Evolutionary conservation across 2,888 invertebrate genomes (phyloP), one percentile per base, ranked within the genome.

Genomic region (Volucella zonaria): DNA sequence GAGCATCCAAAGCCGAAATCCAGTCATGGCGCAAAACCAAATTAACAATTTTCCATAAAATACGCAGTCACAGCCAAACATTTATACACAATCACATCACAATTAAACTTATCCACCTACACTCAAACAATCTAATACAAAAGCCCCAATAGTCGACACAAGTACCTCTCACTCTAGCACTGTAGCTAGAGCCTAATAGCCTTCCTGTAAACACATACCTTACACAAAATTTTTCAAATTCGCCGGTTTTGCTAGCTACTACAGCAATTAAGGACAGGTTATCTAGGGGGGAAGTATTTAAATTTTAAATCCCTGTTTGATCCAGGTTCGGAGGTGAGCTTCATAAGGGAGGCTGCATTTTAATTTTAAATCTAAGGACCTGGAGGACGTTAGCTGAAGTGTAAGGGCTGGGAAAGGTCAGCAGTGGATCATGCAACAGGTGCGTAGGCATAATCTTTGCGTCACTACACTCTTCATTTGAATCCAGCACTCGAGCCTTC

Each of bases 201-300:
- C 10, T 10, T 0, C 15, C 11, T 10, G 12, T n/a, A 14, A 23
- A 61, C 45, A 61, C 15, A 23, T 61, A 12, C n/a, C 31, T 45
- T 11, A n/a, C 11, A 14, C 45, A 38, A 23, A 12, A 61, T 1
- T n/a, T 8, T 12, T 38, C 31, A 1, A 64, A 49, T 9, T 18
- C 64, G 6, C 43, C 62, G 1, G 49, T 70, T 15, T 11, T 70
- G 10, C 15, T 73, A 11, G 59, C 71, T n/a, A 71, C 71, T 11
- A 42, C 61, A 42, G 38, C 51, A 18, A 40, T 71, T 3, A 61
- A 38, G 38, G 43, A 43, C 0, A 42, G 18, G 12, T 14, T 52
- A 2, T n/a, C n/a, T n/a, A 61, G 43, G 2, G 42, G 42, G 59
- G 42, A 40, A 43, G 43, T 59, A 42, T 59, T 18, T 43, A 2